phyloP scores from a whole-genome alignment of 2,797 vertebrate species.

The Thamnophis elegans region DNA sequence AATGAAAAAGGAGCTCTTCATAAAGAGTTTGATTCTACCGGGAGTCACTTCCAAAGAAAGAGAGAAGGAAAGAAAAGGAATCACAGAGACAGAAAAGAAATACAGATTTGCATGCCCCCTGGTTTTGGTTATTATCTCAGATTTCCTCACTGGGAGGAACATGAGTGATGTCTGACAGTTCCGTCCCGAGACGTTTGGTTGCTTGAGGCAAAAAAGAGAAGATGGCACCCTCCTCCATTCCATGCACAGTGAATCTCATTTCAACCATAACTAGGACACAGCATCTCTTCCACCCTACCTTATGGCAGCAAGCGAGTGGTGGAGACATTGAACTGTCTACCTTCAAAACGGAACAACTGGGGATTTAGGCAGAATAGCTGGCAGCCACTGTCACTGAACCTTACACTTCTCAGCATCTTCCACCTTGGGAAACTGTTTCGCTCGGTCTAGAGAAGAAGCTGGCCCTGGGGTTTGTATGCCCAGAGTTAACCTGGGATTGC shows the following conservation, averaged over 20 bases:
- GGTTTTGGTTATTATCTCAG: not conserved
- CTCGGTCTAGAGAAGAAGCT: not conserved
- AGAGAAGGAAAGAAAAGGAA: not conserved
- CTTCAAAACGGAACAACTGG: not conserved
- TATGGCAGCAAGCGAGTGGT: not conserved
- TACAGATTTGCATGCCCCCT: not conserved
- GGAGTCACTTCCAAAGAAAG: not conserved
- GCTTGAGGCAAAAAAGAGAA: not conserved
- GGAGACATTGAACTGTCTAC: not conserved
- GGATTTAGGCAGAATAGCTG: not conserved
- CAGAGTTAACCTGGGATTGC: not conserved
- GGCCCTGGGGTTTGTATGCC: not conserved
- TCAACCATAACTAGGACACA: not conserved
- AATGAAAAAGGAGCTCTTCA: not conserved
- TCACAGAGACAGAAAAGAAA: not conserved
- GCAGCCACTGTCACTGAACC: not conserved
- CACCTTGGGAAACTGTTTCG: not conserved
- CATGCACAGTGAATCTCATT: not conserved
- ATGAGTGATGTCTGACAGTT: not conserved
- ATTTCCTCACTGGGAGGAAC: not conserved
- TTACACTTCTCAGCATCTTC: not conserved
- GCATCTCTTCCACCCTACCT: not conserved
- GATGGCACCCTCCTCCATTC: not conserved
- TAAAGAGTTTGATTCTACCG: not conserved
- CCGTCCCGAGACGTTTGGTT: not conserved